Percentiles rank a stretch among this genome's conserved stretches.
Evolutionary conservation across 23 tunicate species (phyloP).

Genomic region (Halocynthia roretzi): DNA sequence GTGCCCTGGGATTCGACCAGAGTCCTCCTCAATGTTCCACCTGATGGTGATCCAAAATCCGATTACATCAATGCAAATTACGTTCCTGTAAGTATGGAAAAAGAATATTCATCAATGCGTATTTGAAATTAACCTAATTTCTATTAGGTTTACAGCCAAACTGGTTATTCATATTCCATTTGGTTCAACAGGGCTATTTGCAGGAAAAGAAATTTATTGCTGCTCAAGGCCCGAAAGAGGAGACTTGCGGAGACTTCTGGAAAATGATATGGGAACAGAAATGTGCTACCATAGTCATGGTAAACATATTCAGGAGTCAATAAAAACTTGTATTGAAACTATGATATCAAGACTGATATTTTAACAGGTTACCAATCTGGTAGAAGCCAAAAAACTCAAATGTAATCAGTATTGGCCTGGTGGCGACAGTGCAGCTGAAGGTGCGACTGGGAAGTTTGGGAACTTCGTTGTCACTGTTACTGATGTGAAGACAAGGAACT

Average conservation of each 20-base stretch:
- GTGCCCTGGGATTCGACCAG: slow-evolving; percentile 52
- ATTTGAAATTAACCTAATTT: neutral
- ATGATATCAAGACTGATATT: neutral
- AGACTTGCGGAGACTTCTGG: slow-evolving; percentile 73
- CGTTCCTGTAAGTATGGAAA: slow-evolving; percentile 48
- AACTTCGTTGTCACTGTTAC: slow-evolving; percentile 33
- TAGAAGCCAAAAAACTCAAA: slow-evolving; percentile 46
- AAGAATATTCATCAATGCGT: neutral
- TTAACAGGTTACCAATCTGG: slow-evolving; percentile 59
- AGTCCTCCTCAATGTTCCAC: slow-evolving; percentile 26
- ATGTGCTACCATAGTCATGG: slow-evolving; percentile 62
- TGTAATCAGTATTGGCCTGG: slow-evolving; percentile 86
- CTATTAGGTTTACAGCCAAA: neutral
- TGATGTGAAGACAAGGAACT: slow-evolving; percentile 40
- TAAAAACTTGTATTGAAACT: too few relatives aligned
- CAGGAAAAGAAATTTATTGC: slow-evolving; percentile 71
- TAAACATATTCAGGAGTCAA: neutral
- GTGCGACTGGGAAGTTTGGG: slow-evolving; percentile 26
- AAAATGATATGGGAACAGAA: slow-evolving; percentile 91
- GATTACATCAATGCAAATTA: slow-evolving; percentile 83
- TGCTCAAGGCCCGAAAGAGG: slow-evolving; percentile 80
- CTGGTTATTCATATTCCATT: neutral
- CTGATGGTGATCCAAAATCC: slow-evolving; percentile 11
- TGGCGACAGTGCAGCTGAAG: slow-evolving; percentile 13
- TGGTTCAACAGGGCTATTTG: slow-evolving; percentile 44